Conservation (phyloP, 1,140 invertebrate species). For the Oryzaephilus surinamensis region DNA sequence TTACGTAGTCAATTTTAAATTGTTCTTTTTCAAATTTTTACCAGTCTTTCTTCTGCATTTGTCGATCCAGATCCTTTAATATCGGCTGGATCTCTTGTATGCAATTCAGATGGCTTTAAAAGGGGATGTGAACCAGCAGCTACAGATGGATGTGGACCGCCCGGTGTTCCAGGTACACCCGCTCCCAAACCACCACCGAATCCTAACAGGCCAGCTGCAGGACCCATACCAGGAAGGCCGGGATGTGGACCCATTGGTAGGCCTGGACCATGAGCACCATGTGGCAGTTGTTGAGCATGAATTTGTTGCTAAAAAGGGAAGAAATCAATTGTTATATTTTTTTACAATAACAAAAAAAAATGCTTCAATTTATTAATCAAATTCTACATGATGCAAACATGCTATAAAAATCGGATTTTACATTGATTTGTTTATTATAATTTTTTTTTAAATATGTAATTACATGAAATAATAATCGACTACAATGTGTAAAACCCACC, state of each 20-base stretch:
- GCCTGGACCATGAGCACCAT: constrained; percentile 56
- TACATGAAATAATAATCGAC: too few species aligned
- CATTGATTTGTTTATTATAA: too few species aligned
- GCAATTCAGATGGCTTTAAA: constrained; percentile 56
- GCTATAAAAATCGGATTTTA: too few species aligned
- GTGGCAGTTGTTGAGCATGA: constrained; percentile 78
- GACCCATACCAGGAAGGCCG: constrained; percentile 44
- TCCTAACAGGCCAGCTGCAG: constrained; percentile 31
- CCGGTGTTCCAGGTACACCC: constrained; percentile 34
- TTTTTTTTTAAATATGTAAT: too few species aligned
- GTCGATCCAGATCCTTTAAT: constrained; percentile 32
- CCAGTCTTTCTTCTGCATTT: constrained; percentile 36
- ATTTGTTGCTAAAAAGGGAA: constrained; percentile 58
- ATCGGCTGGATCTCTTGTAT: constrained; percentile 36
- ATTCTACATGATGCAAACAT: too few species aligned
- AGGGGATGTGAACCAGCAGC: constrained; percentile 42
- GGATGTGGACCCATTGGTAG: constrained; percentile 61
- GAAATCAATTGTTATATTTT: too few species aligned
- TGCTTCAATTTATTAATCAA: too few species aligned
- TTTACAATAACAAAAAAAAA: too few species aligned
- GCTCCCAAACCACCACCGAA: constrained; percentile 40
- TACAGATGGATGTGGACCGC: constrained; percentile 38
- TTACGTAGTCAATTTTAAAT: neutral
- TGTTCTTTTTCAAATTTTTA: constrained; percentile 14
- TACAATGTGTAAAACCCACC: too few species aligned